These are phyloP conservation scores for Drosophila sordidapex DNA, from an alignment of 2,888 invertebrate genomes.

Conservation along the genomic window DNA sequence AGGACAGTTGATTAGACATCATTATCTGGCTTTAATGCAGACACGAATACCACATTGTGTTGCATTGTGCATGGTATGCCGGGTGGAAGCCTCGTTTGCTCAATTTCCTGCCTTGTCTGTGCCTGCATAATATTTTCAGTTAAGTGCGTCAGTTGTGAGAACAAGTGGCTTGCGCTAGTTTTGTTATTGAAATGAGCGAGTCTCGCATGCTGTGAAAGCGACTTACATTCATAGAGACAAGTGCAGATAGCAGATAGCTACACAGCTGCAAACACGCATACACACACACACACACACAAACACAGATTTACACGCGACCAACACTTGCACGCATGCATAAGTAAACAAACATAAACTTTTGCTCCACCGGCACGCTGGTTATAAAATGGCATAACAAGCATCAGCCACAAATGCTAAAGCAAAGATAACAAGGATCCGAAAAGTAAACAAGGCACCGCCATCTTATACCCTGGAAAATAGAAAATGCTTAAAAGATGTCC, in stretches of 20 bases:
- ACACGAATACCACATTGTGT: not conserved
- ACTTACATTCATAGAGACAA: conserved; percentile 54
- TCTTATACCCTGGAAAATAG: conserved; percentile 5
- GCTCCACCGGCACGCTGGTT: conserved; percentile 75
- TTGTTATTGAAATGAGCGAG: conserved; percentile 77
- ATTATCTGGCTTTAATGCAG: conserved; percentile 40
- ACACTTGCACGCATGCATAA: conserved; percentile 78
- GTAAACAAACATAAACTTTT: conserved; percentile 80
- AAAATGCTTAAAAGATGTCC: not conserved
- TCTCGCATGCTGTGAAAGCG: conserved; percentile 13
- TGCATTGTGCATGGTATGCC: not conserved
- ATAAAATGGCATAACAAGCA: conserved; percentile 79
- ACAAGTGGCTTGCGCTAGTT: conserved; percentile 76
- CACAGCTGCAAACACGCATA: conserved; percentile 33
- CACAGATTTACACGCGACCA: conserved; percentile 38
- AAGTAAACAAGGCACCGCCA: not conserved
- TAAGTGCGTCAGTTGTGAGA: conserved; percentile 78
- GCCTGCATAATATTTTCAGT: conserved; percentile 75
- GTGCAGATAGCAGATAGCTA: conserved; percentile 28
- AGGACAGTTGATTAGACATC: conserved; percentile 61
- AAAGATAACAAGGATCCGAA: conserved; percentile 18
- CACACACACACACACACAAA: conserved; percentile 4
- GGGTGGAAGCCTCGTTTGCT: conserved; percentile 12
- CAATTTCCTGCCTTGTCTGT: conserved; percentile 63
- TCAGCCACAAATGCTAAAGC: conserved; percentile 64